Evolutionary conservation across 2,888 invertebrate species (phyloP).

Genomic region (Mythimna albipuncta): DNA sequence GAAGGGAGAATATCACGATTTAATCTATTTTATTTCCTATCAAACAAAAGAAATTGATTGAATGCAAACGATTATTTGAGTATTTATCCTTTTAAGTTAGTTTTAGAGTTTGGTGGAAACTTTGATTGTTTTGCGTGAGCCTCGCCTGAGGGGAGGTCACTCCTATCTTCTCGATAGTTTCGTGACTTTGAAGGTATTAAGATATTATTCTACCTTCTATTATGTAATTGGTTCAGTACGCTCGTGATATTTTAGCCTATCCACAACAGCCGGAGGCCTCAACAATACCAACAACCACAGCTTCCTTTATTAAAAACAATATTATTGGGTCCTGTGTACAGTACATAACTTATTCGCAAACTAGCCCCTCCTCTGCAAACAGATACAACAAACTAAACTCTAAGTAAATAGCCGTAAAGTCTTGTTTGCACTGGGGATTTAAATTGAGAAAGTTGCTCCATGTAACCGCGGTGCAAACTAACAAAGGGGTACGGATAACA

Average conservation of each 20-base stretch:
- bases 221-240: slow-evolving; percentile 10
- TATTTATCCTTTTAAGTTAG: not conserved
- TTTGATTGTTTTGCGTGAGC: slow-evolving; percentile 5
- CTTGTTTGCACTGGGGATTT: slow-evolving; percentile 43
- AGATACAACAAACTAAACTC: slow-evolving; percentile 59
- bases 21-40: slow-evolving; percentile 22
- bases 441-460: slow-evolving; percentile 59
- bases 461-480: slow-evolving; percentile 58
- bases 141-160: not conserved
- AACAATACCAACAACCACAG: slow-evolving; percentile 17
- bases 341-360: slow-evolving; percentile 55
- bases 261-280: slow-evolving; percentile 12
- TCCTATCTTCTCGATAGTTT: not conserved
- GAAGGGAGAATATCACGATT: not conserved
- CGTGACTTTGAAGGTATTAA: not conserved
- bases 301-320: slow-evolving; percentile 58
- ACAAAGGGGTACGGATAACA: slow-evolving; percentile 51
- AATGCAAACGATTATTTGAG: not conserved
- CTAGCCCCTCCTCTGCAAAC: slow-evolving; percentile 54
- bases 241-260: slow-evolving; percentile 3
- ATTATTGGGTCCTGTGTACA: slow-evolving; percentile 56
- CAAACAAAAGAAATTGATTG: slow-evolving; percentile 2
- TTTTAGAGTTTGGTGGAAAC: slow-evolving; percentile 4
- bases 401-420: slow-evolving; percentile 54
- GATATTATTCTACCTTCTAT: not conserved